Conservation (phyloP, 2,113 vertebrate genomes). For the Hassar affinis region DNA sequence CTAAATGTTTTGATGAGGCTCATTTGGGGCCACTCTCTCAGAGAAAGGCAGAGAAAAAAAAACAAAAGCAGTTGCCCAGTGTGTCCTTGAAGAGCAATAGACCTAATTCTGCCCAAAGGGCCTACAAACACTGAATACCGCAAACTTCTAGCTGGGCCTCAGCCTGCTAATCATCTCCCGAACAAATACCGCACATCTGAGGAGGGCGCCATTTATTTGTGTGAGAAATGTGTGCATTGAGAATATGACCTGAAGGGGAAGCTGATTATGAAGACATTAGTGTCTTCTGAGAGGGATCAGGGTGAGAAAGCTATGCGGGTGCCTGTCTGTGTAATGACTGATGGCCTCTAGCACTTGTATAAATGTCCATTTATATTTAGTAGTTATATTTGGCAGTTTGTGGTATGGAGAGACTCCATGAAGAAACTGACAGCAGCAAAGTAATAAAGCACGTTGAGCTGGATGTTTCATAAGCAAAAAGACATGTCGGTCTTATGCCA, state of each 20-base stretch:
- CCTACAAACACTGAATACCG: background rate
- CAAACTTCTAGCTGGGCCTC: constrained; percentile 4
- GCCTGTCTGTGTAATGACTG: background rate
- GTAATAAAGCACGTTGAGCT: background rate
- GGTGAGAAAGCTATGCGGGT: too few species aligned
- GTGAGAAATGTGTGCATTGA: background rate
- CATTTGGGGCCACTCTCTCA: background rate
- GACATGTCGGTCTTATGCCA: too few species aligned
- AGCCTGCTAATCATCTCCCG: constrained; percentile 29
- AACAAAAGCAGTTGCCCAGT: constrained; percentile 13
- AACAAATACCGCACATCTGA: background rate
- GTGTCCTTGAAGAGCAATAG: background rate
- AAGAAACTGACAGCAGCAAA: background rate
- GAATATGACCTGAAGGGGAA: background rate
- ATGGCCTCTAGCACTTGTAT: background rate
- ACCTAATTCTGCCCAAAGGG: constrained; percentile 4
- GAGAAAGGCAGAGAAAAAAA: background rate
- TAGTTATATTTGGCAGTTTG: background rate
- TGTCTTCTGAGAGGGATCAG: background rate
- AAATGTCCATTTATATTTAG: background rate
- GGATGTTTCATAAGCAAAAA: background rate
- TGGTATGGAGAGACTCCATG: background rate
- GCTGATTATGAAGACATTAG: background rate
- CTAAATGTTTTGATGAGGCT: constrained; percentile 27
- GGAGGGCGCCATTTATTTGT: background rate